Evolutionary conservation across 2,113 vertebrate species (phyloP), one percentile per base, ranked within the genome.

Genomic region (Mellivora capensis): DNA sequence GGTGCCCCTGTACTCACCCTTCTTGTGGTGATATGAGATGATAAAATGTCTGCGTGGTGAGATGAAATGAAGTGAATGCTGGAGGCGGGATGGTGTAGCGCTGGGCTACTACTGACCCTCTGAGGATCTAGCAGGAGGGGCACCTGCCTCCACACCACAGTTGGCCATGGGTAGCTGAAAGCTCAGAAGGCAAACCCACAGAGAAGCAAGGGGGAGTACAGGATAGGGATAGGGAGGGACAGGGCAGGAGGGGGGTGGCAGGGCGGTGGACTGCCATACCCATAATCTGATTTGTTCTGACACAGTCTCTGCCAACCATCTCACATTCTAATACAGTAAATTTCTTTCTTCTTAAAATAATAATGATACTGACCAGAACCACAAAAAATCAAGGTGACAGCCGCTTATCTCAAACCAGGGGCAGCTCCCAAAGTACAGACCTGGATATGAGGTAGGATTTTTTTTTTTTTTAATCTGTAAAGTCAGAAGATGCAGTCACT

Each of bases 261-360:
- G 62, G 62, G 29, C 6, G 18, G 9, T 10, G 47, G 29, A 79
- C 18, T 52, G 29, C 31, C 44, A 57, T 6, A 29, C 72, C 8
- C 42, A 4, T 14, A 20, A 84, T 67, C 52, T 77, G 34, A 82
- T 52, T 20, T 93, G 52, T 27, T 47, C 25, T 76, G 84, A 64
- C 52, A 39, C n/a, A 34, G 27, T 52, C 69, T 52, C 83, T 59
- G 61, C 49, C 74, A 54, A 21, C 31, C 47, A 34, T 52, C n/a
- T 79, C 54, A 54, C 74, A 52, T 37, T 77, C 69, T 85, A 71
- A 52, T 9, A 57, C 0, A 85, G 64, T n/a, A 44, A 81, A 84
- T 31, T 14, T 37, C 64, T 71, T 80, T n/a, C 69, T 74, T 86
- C 62, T 88, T 86, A 85, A 59, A 84, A 27, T 67, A 61, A 52